A percentile compares a stretch with the other conserved stretches of the same genome.
phyloP scores from a whole-genome alignment of 2,113 vertebrate genomes.

The Malurus alboscapulatus region DNA sequence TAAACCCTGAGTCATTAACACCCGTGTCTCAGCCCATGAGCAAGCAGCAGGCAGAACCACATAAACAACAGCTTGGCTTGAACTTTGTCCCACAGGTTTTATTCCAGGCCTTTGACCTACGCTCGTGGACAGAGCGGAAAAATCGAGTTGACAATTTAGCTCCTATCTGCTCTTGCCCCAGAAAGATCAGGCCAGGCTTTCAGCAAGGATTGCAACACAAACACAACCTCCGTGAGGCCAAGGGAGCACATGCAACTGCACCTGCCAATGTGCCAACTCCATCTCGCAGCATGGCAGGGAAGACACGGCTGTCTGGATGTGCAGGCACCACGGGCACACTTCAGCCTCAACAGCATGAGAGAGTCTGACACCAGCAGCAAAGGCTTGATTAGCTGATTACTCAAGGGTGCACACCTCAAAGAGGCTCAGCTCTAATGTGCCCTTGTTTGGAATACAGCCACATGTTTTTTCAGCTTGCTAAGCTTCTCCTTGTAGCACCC shows the following conservation, averaged over 20 bases:
- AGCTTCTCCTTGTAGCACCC: neutral
- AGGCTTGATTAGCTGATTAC: neutral
- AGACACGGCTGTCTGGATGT: accelerated
- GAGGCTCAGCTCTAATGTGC: neutral
- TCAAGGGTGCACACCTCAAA: neutral
- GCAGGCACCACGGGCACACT: accelerated
- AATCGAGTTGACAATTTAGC: neutral
- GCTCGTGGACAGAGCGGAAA: neutral
- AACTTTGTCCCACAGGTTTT: conserved; percentile 42
- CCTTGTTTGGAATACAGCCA: neutral
- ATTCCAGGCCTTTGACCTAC: conserved; percentile 26
- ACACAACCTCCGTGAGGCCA: accelerated
- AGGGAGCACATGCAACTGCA: accelerated
- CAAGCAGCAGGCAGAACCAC: neutral
- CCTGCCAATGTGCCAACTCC: neutral
- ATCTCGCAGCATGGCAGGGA: accelerated
- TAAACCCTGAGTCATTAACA: neutral
- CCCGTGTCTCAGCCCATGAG: neutral
- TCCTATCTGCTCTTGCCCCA: neutral
- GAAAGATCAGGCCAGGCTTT: neutral
- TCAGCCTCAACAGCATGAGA: accelerated
- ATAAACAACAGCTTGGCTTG: neutral
- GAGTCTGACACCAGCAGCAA: neutral
- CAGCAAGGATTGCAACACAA: neutral
- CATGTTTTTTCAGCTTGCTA: neutral